phyloP scores from a whole-genome alignment of 2,113 vertebrate species.

The Pholis gunnellus region DNA sequence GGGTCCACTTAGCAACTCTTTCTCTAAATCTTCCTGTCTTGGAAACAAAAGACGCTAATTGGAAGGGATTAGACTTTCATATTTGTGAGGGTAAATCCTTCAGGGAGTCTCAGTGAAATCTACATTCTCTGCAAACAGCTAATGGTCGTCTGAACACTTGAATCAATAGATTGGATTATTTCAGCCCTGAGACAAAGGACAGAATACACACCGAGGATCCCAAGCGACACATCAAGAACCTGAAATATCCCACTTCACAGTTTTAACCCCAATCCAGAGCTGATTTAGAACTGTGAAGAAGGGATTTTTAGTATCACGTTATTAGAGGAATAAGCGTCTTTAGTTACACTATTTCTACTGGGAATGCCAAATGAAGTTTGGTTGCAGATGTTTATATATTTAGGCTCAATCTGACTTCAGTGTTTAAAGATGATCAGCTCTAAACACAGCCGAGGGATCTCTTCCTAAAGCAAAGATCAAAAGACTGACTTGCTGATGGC shows the following conservation, averaged over 20 bases:
- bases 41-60: constrained; percentile 32
- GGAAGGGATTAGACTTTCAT: constrained; percentile 35
- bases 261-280: background rate
- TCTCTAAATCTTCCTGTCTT: constrained; percentile 8
- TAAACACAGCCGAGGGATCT: too few relatives aligned
- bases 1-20: constrained; percentile 30
- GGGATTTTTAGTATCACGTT: background rate
- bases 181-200: background rate
- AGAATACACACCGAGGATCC: constrained; percentile 6
- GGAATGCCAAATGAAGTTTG: background rate
- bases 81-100: constrained; percentile 29
- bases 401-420: background rate
- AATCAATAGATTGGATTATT: constrained; percentile 55
- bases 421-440: background rate
- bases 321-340: background rate
- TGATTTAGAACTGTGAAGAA: background rate
- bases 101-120: constrained; percentile 42
- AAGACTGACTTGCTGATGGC: too few relatives aligned
- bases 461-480: too few relatives aligned
- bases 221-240: background rate
- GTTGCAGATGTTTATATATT: background rate
- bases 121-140: constrained; percentile 24
- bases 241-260: constrained; percentile 20
- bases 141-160: constrained; percentile 49
- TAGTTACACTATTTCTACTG: background rate